Evolutionary conservation across 2,888 invertebrate genomes (phyloP).

Genomic region (Cosmia pyralina): DNA sequence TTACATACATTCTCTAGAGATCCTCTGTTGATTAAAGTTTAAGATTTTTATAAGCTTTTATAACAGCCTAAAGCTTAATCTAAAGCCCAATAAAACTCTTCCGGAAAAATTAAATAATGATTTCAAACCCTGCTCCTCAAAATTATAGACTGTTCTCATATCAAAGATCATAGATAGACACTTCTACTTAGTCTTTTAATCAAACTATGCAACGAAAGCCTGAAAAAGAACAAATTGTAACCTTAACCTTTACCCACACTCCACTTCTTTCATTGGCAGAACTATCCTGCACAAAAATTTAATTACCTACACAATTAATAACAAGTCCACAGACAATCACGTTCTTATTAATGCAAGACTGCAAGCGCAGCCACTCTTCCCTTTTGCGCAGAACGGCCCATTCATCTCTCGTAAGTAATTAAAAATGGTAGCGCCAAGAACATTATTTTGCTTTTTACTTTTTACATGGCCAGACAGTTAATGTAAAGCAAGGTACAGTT

Average conservation of each 20-base stretch:
- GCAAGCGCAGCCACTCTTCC: conserved; percentile 36
- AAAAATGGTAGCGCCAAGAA: conserved; percentile 54
- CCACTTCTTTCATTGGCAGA: conserved; percentile 20
- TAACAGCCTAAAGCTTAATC: no score
- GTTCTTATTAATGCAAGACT: conserved; percentile 42
- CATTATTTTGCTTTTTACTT: conserved; percentile 51
- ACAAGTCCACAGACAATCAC: conserved; percentile 21
- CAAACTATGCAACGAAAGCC: neutral
- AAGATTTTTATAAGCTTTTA: no score
- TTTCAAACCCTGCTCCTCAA: neutral
- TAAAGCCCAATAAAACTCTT: neutral
- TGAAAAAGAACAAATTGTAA: neutral
- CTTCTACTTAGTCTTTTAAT: neutral
- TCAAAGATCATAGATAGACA: neutral
- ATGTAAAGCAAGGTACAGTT: conserved; percentile 47
- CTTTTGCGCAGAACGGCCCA: conserved; percentile 43
- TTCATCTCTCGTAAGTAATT: conserved; percentile 59
- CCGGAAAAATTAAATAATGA: neutral
- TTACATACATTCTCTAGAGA: no score
- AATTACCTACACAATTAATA: conserved; percentile 34
- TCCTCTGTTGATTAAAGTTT: no score
- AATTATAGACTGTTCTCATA: neutral
- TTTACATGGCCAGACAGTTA: conserved; percentile 39
- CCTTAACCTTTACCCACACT: neutral
- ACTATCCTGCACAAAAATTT: conserved; percentile 9